Evolutionary conservation across 2,113 vertebrate species (phyloP).

Genomic region (Silurus glanis): DNA sequence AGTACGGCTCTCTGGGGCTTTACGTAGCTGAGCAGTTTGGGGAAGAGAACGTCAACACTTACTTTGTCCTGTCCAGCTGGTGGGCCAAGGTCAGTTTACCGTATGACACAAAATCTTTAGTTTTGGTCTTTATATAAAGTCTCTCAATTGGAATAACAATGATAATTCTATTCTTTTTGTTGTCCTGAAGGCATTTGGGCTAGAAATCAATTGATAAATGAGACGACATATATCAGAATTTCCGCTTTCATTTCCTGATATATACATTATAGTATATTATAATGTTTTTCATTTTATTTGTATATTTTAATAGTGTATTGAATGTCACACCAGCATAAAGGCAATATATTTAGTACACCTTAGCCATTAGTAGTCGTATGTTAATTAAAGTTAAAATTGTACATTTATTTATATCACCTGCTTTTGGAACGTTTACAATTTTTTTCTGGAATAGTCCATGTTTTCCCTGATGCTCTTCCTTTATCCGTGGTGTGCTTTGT

Average conservation of each 20-base stretch:
- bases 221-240: neutral
- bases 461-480: neutral
- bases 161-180: neutral
- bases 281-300: neutral
- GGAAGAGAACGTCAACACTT: constrained; percentile 98
- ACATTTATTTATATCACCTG: neutral
- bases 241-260: neutral
- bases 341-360: neutral
- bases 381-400: no score
- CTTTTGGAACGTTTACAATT: neutral
- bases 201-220: neutral
- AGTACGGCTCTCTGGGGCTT: constrained; percentile 95
- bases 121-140: neutral
- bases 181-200: neutral
- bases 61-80: constrained; percentile 98
- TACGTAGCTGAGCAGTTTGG: constrained; percentile 99
- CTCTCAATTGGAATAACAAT: neutral
- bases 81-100: constrained; percentile 90
- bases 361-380: neutral
- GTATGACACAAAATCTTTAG: neutral
- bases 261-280: neutral
- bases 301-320: neutral
- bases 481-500: neutral
- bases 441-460: neutral
- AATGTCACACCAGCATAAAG: neutral